These are phyloP conservation scores for Jordanella pulchra DNA, from an alignment of 2,797 vertebrate genomes.

Conservation along the genomic window DNA sequence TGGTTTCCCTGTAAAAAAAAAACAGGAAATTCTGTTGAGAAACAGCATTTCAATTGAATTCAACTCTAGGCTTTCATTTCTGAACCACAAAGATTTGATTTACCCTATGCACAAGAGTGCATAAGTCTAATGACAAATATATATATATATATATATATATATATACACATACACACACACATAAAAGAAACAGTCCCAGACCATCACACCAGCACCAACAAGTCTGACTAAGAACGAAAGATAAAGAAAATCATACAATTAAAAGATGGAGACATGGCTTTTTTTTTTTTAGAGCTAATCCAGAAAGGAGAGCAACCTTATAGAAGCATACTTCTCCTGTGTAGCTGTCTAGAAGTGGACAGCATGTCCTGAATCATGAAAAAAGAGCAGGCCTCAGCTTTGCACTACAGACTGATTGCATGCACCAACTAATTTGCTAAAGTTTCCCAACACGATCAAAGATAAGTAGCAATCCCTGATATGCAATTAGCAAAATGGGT, in stretches of 20 bases:
- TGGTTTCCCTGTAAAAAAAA: background rate
- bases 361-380: slow-evolving; percentile 37
- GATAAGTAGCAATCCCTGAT: slow-evolving; percentile 48
- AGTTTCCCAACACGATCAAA: slow-evolving; percentile 28
- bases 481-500: slow-evolving; percentile 71
- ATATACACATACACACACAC: too few species aligned
- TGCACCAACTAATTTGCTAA: slow-evolving; percentile 45
- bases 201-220: background rate
- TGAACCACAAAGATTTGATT: too few species aligned
- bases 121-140: too few species aligned
- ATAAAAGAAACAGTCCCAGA: too few species aligned
- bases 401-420: slow-evolving; percentile 21
- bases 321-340: slow-evolving; percentile 4
- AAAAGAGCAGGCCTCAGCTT: slow-evolving; percentile 37
- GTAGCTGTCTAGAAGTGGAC: slow-evolving; percentile 4
- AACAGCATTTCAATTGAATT: background rate
- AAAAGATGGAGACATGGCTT: background rate
- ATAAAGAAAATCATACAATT: background rate
- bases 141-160: too few species aligned
- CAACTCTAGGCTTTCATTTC: background rate
- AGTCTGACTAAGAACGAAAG: background rate
- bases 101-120: too few species aligned
- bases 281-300: slow-evolving; percentile 15
- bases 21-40: too few species aligned
- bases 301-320: slow-evolving; percentile 3